phyloP scores from a whole-genome alignment of 2,888 invertebrate species.

The Chrysolina americana region DNA sequence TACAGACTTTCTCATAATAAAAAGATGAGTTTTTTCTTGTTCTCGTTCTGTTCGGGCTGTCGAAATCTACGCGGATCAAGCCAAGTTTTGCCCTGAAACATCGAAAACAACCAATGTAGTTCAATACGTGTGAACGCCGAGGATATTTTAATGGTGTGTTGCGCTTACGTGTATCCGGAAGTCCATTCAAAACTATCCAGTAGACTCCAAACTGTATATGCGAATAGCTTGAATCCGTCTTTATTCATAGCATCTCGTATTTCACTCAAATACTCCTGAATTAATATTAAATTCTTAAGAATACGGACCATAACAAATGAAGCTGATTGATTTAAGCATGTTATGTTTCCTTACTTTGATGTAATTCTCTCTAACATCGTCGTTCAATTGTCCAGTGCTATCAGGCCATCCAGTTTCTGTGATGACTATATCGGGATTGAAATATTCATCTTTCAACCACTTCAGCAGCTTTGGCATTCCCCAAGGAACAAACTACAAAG shows the following conservation, averaged over 20 bases:
- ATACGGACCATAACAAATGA: no score
- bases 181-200: constrained; percentile 70
- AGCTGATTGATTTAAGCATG: neutral
- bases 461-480: constrained; percentile 72
- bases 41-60: constrained; percentile 73
- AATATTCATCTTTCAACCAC: constrained; percentile 63
- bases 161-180: constrained; percentile 66
- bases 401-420: constrained; percentile 75
- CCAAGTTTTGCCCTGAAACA: constrained; percentile 73
- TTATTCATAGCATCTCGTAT: constrained; percentile 47
- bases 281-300: neutral
- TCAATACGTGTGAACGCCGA: no score
- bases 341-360: constrained; percentile 64
- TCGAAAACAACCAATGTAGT: neutral
- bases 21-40: constrained; percentile 76
- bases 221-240: constrained; percentile 67
- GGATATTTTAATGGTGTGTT: constrained; percentile 41
- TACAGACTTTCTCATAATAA: constrained; percentile 73
- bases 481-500: constrained; percentile 71
- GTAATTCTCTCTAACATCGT: constrained; percentile 72
- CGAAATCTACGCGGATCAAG: constrained; percentile 78
- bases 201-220: constrained; percentile 64
- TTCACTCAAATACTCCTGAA: constrained; percentile 6
- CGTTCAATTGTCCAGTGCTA: constrained; percentile 66
- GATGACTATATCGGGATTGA: constrained; percentile 72